These are phyloP conservation scores for Thripadectes ignobilis DNA, from an alignment of 2,797 vertebrate species.

Conservation along the genomic window DNA sequence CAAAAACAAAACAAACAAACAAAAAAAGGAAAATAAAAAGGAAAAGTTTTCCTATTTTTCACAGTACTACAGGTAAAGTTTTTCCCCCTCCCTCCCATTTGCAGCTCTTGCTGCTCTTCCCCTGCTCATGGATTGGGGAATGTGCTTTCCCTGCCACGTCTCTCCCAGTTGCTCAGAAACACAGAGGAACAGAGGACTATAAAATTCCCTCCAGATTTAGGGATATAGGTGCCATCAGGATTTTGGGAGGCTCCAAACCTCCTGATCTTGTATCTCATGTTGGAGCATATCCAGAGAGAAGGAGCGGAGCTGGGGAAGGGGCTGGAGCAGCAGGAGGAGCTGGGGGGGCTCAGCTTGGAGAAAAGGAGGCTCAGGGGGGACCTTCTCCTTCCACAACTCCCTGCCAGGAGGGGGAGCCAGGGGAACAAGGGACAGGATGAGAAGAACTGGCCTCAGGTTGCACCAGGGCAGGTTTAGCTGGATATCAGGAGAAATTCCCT, in stretches of 20 bases:
- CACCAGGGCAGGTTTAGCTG: fast-evolving
- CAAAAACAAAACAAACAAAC: too few species aligned
- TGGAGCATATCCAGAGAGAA: fast-evolving
- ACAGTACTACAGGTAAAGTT: background rate
- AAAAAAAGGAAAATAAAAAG: background rate
- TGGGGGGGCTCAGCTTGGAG: background rate
- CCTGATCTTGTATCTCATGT: fast-evolving
- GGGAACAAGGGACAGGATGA: background rate
- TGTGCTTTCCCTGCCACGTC: background rate
- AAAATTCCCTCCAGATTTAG: background rate
- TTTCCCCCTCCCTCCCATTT: fast-evolving
- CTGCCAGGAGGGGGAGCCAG: background rate
- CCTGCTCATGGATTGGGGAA: background rate
- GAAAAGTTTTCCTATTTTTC: background rate
- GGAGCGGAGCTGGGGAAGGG: background rate
- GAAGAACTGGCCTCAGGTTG: background rate
- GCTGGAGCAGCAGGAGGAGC: fast-evolving
- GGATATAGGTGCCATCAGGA: fast-evolving
- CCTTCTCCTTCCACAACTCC: background rate
- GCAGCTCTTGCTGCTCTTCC: background rate
- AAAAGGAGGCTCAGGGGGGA: background rate
- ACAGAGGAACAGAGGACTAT: fast-evolving
- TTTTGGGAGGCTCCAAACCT: background rate
- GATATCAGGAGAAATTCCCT: background rate
- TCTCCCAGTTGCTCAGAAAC: background rate